phyloP scores from a whole-genome alignment of 2,888 invertebrate species.

The Zelleria hepariella region DNA sequence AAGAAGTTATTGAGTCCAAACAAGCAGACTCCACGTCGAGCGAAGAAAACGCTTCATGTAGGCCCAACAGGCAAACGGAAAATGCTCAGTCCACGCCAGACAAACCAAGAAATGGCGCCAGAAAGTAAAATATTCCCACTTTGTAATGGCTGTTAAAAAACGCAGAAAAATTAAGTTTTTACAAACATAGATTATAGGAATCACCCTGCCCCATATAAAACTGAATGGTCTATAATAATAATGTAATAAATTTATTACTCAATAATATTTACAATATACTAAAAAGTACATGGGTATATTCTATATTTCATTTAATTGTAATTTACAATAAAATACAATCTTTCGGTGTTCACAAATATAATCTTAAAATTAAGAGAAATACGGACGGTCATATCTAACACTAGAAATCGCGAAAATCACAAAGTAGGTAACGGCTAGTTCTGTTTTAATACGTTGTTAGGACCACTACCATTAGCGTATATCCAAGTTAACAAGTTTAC shows the following conservation, averaged over 20 bases:
- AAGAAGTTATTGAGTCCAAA: neutral
- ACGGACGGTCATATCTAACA: no score
- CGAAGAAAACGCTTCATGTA: neutral
- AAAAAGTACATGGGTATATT: slow-evolving; percentile 1
- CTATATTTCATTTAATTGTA: neutral
- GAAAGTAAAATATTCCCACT: no score
- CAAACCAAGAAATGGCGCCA: no score
- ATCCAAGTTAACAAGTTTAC: no score
- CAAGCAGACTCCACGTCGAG: neutral
- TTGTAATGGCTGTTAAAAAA: no score
- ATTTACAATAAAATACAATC: neutral
- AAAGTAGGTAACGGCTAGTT: no score
- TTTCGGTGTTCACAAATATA: neutral
- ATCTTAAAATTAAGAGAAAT: neutral
- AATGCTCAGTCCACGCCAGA: no score
- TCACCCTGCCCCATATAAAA: neutral
- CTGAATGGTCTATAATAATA: slow-evolving; percentile 1
- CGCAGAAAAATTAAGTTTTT: neutral
- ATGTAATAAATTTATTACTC: slow-evolving; percentile 3
- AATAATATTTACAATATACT: neutral
- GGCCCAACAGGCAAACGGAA: no score
- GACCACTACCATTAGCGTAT: no score
- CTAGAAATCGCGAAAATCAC: no score
- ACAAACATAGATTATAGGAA: neutral
- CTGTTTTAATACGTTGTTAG: no score